Conservation (phyloP, 2,113 vertebrate genomes). For the Setophaga kirtlandii region DNA sequence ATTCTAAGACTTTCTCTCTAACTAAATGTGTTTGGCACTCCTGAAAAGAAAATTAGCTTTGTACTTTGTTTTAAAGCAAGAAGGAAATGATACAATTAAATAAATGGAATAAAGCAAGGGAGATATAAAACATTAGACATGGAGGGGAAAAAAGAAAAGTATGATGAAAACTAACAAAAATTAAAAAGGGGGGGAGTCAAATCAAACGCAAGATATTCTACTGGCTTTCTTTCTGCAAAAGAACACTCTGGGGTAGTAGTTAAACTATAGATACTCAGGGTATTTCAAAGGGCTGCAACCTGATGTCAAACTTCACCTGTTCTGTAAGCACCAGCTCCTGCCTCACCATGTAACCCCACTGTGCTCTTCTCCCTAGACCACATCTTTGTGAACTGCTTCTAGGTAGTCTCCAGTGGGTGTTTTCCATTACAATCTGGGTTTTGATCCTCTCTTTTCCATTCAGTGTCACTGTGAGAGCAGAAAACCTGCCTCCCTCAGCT, state of each 20-base stretch:
- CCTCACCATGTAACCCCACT: neutral
- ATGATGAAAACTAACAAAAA: neutral
- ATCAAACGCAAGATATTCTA: neutral
- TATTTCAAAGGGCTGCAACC: neutral
- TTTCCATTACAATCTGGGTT: neutral
- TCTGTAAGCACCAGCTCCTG: neutral
- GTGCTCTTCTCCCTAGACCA: neutral
- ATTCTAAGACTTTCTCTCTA: neutral
- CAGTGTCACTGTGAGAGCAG: neutral
- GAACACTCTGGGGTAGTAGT: neutral
- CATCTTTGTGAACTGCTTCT: neutral
- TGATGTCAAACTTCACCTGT: neutral
- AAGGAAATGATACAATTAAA: neutral
- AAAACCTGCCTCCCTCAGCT: neutral
- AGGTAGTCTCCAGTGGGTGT: neutral
- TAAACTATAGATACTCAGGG: neutral
- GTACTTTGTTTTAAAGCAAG: neutral
- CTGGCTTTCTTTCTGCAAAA: neutral
- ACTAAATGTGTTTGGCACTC: neutral
- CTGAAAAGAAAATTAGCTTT: neutral
- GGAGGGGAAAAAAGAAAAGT: neutral
- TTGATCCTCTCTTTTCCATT: neutral
- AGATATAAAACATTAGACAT: neutral
- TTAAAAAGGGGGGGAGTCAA: neutral
- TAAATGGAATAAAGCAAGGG: neutral